Evolutionary conservation across 2,113 vertebrate genomes (phyloP), one percentile per base, ranked within the genome.

Genomic region (Asarcornis scutulata): DNA sequence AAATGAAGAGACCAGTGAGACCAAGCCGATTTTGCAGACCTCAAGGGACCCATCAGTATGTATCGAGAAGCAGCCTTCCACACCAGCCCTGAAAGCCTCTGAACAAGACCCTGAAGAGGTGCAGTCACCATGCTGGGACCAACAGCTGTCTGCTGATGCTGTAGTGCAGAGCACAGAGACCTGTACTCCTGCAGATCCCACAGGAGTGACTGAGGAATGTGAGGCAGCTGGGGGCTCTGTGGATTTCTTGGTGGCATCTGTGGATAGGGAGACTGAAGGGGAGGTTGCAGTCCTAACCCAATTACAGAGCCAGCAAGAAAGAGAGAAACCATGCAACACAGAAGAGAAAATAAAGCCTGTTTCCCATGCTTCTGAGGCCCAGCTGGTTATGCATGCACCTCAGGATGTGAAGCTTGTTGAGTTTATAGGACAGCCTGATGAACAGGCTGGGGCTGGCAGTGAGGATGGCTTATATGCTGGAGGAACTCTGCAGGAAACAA

Each of bases 21-120:
- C 72, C 17, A 76, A 89, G 21, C 93, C 96, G 0, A 83, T 94
- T 12, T 29, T 87, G 76, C 83, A 77, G 82, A 11, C 18, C 42
- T 67, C 26, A 0, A 4, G 23, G 34, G 50, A 31, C 23, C 2
- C 29, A 0, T 9, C 3, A 0, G 3, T 3, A 0, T 11, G 11
- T 2, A 0, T 0, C 1, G 55, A 60, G 6, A 12, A 1, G 0
- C 83, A 58, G 13, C 38, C 32, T 16, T 17, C 67, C 48, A 22
- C 44, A 0, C 38, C 66, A 17, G 73, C 62, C 40, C 66, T 53
- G 14, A 18, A 20, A 14, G 55, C 13, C 9, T 50, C 77, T n/a
- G 11, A 1, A 2, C 55, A 13, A 44, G 3, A n/a, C 23, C 36
- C 29, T 11, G 68, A 64, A 29, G 81, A 42, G 6, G 83, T 14